Conservation (phyloP, 2,797 vertebrate genomes). For the Gobio occitaniae region DNA sequence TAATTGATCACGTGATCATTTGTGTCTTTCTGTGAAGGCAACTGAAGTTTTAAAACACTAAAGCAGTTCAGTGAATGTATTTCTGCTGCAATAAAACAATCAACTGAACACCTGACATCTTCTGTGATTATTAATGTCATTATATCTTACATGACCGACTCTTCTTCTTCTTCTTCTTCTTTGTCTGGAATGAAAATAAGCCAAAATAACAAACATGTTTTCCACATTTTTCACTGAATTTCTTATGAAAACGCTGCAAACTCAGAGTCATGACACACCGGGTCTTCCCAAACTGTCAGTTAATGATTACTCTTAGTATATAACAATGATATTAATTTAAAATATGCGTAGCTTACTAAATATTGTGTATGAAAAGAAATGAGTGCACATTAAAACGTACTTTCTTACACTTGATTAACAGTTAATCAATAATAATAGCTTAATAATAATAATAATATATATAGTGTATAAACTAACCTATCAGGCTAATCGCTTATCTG, state of each 20-base stretch:
- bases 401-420: no score
- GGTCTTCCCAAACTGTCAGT: no score
- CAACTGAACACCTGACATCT: conserved; percentile 13
- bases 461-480: no score
- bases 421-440: no score
- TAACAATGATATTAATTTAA: no score
- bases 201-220: not conserved
- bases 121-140: not conserved
- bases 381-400: no score
- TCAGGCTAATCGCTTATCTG: no score
- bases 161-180: conserved; percentile 25
- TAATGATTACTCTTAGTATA: no score
- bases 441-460: no score
- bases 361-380: no score
- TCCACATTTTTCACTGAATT: not conserved
- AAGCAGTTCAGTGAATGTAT: conserved; percentile 49
- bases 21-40: not conserved
- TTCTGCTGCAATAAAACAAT: conserved; percentile 56
- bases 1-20: conserved; percentile 5
- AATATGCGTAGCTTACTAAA: no score
- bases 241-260: not conserved
- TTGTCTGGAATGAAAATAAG: not conserved
- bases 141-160: conserved; percentile 30
- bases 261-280: not conserved
- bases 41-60: not conserved